Percentiles rank a stretch among this genome's conserved stretches.
Conservation (phyloP, 1,140 invertebrate genomes). For the Ceratoteleas bidentatus region DNA sequence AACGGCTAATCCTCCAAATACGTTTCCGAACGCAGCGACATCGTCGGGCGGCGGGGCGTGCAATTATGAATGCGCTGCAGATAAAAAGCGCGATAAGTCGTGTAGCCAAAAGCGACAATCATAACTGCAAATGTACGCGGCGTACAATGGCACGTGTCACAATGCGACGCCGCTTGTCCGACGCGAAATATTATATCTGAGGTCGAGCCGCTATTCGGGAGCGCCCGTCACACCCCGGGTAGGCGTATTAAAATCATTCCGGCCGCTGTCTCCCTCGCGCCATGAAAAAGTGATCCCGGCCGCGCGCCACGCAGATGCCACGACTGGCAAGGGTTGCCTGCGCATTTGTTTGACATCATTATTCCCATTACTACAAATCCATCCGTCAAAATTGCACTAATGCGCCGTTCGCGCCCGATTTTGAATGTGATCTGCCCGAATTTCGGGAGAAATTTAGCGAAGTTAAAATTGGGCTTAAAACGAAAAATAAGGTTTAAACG, state of each 20-base stretch:
- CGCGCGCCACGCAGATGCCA: constrained; percentile 71
- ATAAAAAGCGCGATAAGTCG: constrained; percentile 36
- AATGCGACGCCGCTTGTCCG: constrained; percentile 68
- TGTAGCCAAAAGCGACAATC: constrained; percentile 37
- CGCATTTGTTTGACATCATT: constrained; percentile 77
- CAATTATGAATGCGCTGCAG: constrained; percentile 30
- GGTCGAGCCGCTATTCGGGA: constrained; percentile 70
- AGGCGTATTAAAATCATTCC: constrained; percentile 78
- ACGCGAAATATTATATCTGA: constrained; percentile 72
- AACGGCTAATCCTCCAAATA: no score
- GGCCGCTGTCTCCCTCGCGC: constrained; percentile 57
- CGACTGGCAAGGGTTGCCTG: constrained; percentile 72
- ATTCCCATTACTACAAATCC: constrained; percentile 71
- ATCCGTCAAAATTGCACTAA: constrained; percentile 66
- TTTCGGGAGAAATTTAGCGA: no score
- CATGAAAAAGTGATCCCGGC: constrained; percentile 73
- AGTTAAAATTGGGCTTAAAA: no score
- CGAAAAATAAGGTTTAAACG: no score
- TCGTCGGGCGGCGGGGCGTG: not conserved
- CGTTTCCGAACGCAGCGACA: no score
- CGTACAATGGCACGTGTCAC: constrained; percentile 67
- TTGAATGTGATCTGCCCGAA: not conserved
- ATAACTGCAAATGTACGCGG: constrained; percentile 47
- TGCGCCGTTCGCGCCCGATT: constrained; percentile 38
- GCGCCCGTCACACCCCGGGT: constrained; percentile 69